Percentiles rank a stretch among this genome's conserved stretches.
Evolutionary conservation across 2,113 vertebrate species (phyloP).

Genomic region (Ranitomeya variabilis): DNA sequence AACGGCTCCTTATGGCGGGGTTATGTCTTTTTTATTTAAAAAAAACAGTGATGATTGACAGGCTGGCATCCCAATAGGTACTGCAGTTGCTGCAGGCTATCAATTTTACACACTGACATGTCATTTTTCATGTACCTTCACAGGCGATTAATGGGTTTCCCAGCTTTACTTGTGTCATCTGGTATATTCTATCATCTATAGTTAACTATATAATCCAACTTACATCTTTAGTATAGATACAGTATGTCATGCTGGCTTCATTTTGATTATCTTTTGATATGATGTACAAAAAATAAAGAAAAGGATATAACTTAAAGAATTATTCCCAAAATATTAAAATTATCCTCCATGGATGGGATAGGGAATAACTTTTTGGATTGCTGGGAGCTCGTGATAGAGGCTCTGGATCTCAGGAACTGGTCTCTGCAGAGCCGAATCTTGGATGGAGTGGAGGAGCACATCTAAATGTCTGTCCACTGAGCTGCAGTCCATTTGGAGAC

Average conservation of each 20-base stretch:
- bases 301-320: no score
- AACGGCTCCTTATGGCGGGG: background rate
- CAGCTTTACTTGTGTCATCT: conserved; percentile 17
- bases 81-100: conserved; percentile 29
- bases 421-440: no score
- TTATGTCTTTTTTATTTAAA: background rate
- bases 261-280: background rate
- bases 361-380: no score
- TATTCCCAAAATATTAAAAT: no score
- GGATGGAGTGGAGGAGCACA: no score
- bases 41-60: conserved; percentile 1
- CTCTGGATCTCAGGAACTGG: no score
- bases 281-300: no score
- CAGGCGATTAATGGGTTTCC: conserved; percentile 37
- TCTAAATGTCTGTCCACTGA: no score
- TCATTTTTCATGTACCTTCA: conserved; percentile 30
- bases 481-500: no score
- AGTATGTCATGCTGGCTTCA: background rate
- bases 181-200: background rate
- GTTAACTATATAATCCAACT: background rate
- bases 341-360: no score
- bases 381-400: no score
- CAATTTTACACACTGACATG: conserved; percentile 23
- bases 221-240: background rate
- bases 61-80: conserved; percentile 1